Evolutionary conservation across 2,113 vertebrate genomes (phyloP).

Genomic region (Seriola aureovittata): DNA sequence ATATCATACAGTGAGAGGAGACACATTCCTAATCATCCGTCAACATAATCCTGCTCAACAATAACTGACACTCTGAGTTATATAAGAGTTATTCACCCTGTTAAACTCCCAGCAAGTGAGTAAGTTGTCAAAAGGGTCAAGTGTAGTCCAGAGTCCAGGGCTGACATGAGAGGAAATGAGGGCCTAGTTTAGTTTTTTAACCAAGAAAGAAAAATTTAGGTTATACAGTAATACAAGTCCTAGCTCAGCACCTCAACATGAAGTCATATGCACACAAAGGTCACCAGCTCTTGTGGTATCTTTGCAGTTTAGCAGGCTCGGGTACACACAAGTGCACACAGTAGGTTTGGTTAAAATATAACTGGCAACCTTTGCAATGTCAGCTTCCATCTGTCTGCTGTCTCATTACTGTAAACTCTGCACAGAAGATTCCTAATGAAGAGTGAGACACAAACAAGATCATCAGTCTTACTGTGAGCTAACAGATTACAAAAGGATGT

Average conservation of each 20-base stretch:
- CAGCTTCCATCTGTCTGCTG: background rate
- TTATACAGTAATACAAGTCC: conserved; percentile 18
- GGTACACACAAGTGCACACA: background rate
- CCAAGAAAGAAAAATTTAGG: background rate
- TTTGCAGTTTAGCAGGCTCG: background rate
- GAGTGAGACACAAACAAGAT: background rate
- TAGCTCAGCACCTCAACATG: conserved; percentile 26
- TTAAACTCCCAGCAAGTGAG: conserved; percentile 9
- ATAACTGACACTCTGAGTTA: conserved; percentile 12
- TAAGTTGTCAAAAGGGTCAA: conserved; percentile 27
- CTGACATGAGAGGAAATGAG: conserved; percentile 30
- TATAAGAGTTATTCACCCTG: conserved; percentile 21
- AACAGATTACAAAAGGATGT: background rate
- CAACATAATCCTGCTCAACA: background rate
- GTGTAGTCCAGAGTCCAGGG: conserved; percentile 51
- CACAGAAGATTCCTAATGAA: background rate
- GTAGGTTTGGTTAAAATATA: conserved; percentile 53
- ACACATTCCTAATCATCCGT: conserved; percentile 28
- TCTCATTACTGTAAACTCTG: background rate
- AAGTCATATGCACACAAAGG: conserved; percentile 17
- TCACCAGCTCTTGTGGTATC: background rate
- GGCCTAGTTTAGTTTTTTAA: conserved; percentile 35
- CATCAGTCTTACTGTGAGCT: background rate
- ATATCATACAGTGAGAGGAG: conserved; percentile 6
- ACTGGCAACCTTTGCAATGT: conserved; percentile 23